These are phyloP conservation scores for Cebidichthys violaceus DNA, from an alignment of 2,113 vertebrate species.

Conservation along the genomic window DNA sequence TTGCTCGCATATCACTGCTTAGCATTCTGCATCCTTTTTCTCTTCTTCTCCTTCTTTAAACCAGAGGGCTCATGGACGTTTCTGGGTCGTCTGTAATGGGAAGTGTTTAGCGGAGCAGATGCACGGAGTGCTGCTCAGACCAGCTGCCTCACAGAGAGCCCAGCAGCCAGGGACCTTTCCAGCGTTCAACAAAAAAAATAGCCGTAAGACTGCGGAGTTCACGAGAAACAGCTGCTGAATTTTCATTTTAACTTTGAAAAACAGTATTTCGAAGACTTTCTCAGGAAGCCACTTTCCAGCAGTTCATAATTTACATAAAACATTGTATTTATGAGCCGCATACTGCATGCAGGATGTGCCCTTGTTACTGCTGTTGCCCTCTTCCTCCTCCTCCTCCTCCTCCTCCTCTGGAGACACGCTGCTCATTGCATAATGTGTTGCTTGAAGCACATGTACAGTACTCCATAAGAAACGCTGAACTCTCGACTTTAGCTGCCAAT, in stretches of 20 bases:
- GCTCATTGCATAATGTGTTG: conserved; percentile 53
- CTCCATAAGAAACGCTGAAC: conserved; percentile 1
- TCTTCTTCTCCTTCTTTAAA: conserved; percentile 20
- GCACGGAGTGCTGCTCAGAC: conserved; percentile 45
- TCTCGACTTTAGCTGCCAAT: not conserved
- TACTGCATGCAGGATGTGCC: conserved; percentile 20
- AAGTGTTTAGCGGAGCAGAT: conserved; percentile 71
- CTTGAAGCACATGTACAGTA: conserved; percentile 29
- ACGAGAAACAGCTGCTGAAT: not conserved
- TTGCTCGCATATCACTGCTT: conserved; percentile 13
- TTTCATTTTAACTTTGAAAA: not conserved
- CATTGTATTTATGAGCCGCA: conserved; percentile 24
- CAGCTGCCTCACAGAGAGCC: conserved; percentile 58
- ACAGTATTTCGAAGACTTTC: not conserved
- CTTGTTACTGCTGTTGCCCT: conserved; percentile 38
- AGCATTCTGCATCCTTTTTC: conserved; percentile 15
- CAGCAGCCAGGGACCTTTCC: conserved; percentile 24
- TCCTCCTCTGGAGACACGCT: conserved; percentile 24
- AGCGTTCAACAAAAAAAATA: not conserved
- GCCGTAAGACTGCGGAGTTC: not conserved
- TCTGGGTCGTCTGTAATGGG: conserved; percentile 66
- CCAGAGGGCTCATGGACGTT: conserved; percentile 44
- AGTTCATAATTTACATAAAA: conserved; percentile 37
- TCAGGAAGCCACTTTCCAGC: conserved; percentile 10
- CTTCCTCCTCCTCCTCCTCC: conserved; percentile 31